Evolutionary conservation across 2,888 invertebrate species (phyloP).

Genomic region (Smittia aterrima): DNA sequence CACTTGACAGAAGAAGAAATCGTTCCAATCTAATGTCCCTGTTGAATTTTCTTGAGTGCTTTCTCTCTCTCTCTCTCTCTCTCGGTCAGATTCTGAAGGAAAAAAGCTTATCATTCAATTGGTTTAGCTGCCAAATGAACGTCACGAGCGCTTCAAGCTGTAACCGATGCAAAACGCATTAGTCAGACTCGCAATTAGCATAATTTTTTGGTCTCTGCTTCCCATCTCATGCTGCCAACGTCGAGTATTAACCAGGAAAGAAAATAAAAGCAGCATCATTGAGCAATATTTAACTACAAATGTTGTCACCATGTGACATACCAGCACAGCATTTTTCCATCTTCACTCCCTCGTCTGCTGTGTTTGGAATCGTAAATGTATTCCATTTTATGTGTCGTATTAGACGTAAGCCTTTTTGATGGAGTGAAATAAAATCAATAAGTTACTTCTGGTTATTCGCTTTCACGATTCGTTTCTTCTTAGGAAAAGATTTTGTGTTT

Average conservation of each 20-base stretch:
- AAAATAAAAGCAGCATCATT: neutral
- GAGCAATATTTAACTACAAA: conserved; percentile 32
- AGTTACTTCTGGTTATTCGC: neutral
- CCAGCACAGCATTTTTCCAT: neutral
- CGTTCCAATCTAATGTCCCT: too few relatives aligned
- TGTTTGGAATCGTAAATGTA: conserved; percentile 22
- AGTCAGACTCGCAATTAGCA: conserved; percentile 27
- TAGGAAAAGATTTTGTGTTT: neutral
- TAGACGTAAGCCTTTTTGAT: conserved; percentile 38
- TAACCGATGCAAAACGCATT: conserved; percentile 16
- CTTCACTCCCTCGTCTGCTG: conserved; percentile 6
- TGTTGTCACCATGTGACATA: conserved; percentile 23
- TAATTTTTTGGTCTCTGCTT: neutral
- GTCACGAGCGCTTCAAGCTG: neutral
- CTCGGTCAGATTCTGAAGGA: neutral
- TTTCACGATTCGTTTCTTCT: neutral
- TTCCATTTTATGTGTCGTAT: conserved; percentile 39
- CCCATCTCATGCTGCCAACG: neutral
- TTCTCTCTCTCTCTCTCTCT: neutral
- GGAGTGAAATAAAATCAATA: conserved; percentile 38
- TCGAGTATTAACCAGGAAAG: neutral
- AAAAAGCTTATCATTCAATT: neutral
- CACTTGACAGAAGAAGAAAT: too few relatives aligned
- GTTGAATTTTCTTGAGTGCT: neutral
- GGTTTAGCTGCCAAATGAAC: neutral